Percentiles rank a stretch among this genome's conserved stretches.
phyloP scores from a whole-genome alignment of 2,888 invertebrate genomes.

The Pristionchus maxplancki region DNA sequence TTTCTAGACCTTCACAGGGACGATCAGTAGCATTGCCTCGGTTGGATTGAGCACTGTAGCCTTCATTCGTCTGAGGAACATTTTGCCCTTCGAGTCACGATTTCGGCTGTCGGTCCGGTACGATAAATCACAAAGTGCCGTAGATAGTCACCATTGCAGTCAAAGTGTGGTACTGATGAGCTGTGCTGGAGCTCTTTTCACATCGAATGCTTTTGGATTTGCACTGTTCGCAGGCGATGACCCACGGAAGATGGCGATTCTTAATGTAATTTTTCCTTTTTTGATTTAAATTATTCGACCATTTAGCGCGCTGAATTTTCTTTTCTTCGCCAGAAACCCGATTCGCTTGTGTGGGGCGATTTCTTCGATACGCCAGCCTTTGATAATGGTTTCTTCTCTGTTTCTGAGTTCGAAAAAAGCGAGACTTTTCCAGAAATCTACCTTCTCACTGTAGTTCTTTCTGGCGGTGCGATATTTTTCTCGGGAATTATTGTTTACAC shows the following conservation, averaged over 20 bases:
- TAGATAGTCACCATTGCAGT: not conserved
- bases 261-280: not conserved
- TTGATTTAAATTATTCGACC: not conserved
- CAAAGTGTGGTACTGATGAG: not conserved
- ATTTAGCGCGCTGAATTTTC: not conserved
- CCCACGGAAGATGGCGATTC: not conserved
- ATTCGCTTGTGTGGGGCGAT: constrained; percentile 3
- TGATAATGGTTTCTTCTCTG: not conserved
- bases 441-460: not conserved
- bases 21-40: not conserved
- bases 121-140: not conserved
- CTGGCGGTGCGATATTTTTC: not conserved
- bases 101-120: constrained; percentile 3
- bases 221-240: not conserved
- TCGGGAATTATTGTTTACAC: not conserved
- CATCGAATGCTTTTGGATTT: not conserved
- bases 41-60: not conserved
- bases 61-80: not conserved
- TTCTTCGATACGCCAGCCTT: constrained; percentile 22
- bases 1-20: not conserved
- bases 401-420: not conserved
- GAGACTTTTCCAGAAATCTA: not conserved
- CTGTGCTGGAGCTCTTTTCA: not conserved
- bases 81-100: not conserved
- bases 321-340: not conserved